Evolutionary conservation across 2,113 vertebrate species (phyloP).

Genomic region (Solea solea): DNA sequence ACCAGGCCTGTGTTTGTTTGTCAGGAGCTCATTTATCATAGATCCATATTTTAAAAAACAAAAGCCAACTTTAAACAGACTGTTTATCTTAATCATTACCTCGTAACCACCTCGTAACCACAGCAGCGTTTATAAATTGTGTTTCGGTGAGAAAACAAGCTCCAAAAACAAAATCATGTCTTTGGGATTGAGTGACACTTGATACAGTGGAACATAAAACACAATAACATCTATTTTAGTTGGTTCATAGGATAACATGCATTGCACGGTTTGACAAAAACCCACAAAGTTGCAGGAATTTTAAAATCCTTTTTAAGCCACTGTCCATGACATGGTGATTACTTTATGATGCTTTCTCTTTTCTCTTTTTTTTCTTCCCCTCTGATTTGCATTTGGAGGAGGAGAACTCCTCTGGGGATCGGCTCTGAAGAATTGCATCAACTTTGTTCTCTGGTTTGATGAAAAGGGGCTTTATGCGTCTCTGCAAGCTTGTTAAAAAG

Average conservation of each 20-base stretch:
- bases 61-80: slow-evolving; percentile 60
- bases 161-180: slow-evolving; percentile 33
- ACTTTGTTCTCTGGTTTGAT: slow-evolving; percentile 53
- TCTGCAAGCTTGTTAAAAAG: slow-evolving; percentile 75
- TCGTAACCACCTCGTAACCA: slow-evolving; percentile 50
- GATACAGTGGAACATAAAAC: slow-evolving; percentile 26
- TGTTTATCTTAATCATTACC: slow-evolving; percentile 59
- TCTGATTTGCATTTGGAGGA: slow-evolving; percentile 49
- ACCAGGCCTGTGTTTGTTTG: slow-evolving; percentile 75
- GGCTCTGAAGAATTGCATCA: slow-evolving; percentile 61
- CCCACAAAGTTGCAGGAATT: slow-evolving; percentile 19
- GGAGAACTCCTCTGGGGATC: slow-evolving; percentile 44
- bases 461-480: slow-evolving; percentile 62
- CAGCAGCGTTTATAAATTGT: slow-evolving; percentile 40
- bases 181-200: slow-evolving; percentile 25
- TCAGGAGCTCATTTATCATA: slow-evolving; percentile 70
- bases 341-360: slow-evolving; percentile 55
- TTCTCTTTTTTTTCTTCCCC: slow-evolving; percentile 43
- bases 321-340: slow-evolving; percentile 39
- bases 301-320: slow-evolving; percentile 28
- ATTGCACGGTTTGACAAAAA: slow-evolving; percentile 31
- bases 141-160: slow-evolving; percentile 33
- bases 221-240: slow-evolving; percentile 35
- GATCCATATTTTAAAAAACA: slow-evolving; percentile 73
- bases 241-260: slow-evolving; percentile 31